phyloP scores from a whole-genome alignment of 2,888 invertebrate genomes.

The Thelaira solivaga region DNA sequence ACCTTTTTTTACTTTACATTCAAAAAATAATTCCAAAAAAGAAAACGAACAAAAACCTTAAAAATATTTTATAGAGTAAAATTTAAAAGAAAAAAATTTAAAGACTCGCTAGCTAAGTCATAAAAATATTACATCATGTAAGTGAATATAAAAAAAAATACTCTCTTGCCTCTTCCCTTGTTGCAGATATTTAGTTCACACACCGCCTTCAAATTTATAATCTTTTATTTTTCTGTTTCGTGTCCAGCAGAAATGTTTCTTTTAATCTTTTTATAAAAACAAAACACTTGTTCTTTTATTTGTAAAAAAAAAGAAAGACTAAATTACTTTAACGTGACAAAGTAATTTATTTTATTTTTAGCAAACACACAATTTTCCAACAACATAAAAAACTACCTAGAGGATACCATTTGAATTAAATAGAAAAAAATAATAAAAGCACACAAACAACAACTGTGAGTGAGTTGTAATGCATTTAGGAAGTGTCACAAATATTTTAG shows the following conservation, averaged over 20 bases:
- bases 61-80: not conserved
- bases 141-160: no score
- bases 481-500: not conserved
- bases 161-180: no score
- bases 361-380: not conserved
- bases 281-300: not conserved
- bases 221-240: conserved; percentile 41
- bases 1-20: conserved; percentile 6
- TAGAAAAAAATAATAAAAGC: not conserved
- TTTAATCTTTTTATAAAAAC: not conserved
- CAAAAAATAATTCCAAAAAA: conserved; percentile 22
- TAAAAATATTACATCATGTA: no score
- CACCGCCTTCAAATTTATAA: not conserved
- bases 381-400: conserved; percentile 3
- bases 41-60: no score
- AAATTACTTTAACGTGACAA: no score
- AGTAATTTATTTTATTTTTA: not conserved
- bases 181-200: not conserved
- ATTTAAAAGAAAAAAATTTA: not conserved
- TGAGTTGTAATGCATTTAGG: not conserved
- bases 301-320: not conserved
- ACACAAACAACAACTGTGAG: not conserved
- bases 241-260: conserved; percentile 67
- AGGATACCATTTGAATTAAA: not conserved
- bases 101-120: no score